Evolutionary conservation across 2,113 vertebrate genomes (phyloP).

Genomic region (Mugil cephalus): DNA sequence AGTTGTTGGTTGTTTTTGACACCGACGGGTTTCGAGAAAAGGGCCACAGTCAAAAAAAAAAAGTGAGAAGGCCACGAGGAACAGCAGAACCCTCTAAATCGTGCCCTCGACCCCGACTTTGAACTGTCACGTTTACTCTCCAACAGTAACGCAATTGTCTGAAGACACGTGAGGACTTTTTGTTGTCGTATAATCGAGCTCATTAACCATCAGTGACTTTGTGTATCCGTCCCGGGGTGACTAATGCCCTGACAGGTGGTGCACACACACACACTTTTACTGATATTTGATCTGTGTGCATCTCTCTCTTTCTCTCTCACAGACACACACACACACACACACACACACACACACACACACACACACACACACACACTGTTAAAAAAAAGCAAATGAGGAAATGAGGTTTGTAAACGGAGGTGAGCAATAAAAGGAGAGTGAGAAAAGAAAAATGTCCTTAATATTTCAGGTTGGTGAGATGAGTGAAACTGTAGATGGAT

Average conservation of each 20-base stretch:
- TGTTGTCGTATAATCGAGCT: slow-evolving; percentile 55
- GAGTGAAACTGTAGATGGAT: slow-evolving; percentile 3
- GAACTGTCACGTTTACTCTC: not conserved
- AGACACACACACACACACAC: slow-evolving; percentile 18
- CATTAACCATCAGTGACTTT: slow-evolving; percentile 27
- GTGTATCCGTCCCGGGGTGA: slow-evolving; percentile 31
- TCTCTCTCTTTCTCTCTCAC: not conserved
- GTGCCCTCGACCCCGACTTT: not conserved
- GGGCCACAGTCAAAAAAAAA: no score
- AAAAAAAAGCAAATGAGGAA: not conserved
- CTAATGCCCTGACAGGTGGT: slow-evolving; percentile 65
- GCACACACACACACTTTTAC: slow-evolving; percentile 35
- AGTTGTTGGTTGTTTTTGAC: no score
- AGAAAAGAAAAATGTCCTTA: slow-evolving; percentile 3
- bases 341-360: slow-evolving; percentile 18
- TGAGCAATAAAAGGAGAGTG: not conserved
- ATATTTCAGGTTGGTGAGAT: slow-evolving; percentile 28
- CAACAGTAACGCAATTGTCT: slow-evolving; percentile 5
- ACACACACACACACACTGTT: slow-evolving; percentile 8
- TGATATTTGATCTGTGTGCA: slow-evolving; percentile 51
- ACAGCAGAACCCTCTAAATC: not conserved
- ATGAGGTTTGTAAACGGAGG: not conserved
- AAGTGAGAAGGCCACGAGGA: no score
- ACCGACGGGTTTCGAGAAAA: no score
- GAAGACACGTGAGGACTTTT: slow-evolving; percentile 33